phyloP scores from a whole-genome alignment of 1,140 invertebrate species.

The Anadara kagoshimensis region DNA sequence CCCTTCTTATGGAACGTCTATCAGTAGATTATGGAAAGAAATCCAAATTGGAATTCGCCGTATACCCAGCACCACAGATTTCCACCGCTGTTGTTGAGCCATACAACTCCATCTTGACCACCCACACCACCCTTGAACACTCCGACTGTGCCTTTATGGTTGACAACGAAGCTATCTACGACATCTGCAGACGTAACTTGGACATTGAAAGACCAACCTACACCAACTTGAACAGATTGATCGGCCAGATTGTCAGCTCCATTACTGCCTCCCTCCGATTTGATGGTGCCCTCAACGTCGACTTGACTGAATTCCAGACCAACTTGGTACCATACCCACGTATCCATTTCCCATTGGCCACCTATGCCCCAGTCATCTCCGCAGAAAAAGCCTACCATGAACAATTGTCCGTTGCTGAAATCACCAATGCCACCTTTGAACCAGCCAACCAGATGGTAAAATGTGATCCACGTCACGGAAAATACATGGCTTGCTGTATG shows the following conservation, averaged over 20 bases:
- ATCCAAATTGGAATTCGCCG: constrained; percentile 77
- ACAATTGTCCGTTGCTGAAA: constrained; percentile 1
- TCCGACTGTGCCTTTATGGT: constrained; percentile 46
- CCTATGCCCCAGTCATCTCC: not conserved
- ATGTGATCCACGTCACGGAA: constrained; percentile 1
- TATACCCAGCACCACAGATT: constrained; percentile 64
- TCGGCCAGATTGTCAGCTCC: constrained; percentile 77
- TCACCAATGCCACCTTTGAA: not conserved
- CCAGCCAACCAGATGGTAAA: constrained; percentile 1
- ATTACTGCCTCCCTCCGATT: constrained; percentile 90
- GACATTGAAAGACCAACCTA: constrained; percentile 74
- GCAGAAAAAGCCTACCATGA: not conserved
- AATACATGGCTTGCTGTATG: constrained; percentile 68
- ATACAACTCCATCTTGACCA: constrained; percentile 46
- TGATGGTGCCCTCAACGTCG: constrained; percentile 74
- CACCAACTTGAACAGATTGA: constrained; percentile 61
- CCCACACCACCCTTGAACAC: constrained; percentile 70
- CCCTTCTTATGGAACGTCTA: constrained; percentile 89
- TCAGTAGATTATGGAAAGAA: constrained; percentile 83
- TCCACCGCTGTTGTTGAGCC: constrained; percentile 71
- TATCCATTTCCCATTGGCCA: not conserved
- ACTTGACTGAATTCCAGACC: constrained; percentile 37
- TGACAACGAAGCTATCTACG: constrained; percentile 87
- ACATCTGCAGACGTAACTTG: constrained; percentile 74
- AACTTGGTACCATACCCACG: not conserved